These are phyloP conservation scores for Cyclina sinensis DNA, from an alignment of 1,140 invertebrate species.

Conservation along the genomic window DNA sequence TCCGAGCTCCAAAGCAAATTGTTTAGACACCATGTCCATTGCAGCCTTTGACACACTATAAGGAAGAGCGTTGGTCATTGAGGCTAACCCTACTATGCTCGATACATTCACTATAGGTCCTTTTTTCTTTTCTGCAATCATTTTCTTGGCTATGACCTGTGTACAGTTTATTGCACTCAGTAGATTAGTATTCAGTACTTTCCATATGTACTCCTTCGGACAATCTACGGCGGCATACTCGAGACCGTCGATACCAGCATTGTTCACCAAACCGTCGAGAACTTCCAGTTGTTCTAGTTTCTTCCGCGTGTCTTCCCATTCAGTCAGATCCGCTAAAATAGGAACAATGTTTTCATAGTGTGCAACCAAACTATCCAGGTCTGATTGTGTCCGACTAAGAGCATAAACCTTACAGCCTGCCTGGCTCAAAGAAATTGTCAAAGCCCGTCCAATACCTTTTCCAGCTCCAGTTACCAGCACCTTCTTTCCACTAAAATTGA, in stretches of 20 bases:
- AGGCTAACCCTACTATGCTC: conserved; percentile 90
- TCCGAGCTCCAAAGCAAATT: too few relatives aligned
- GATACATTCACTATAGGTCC: conserved; percentile 96
- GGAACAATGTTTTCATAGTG: conserved; percentile 88
- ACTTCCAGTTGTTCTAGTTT: conserved; percentile 88
- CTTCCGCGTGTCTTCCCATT: conserved; percentile 92
- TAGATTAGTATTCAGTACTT: conserved; percentile 35
- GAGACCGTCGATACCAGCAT: conserved; percentile 85
- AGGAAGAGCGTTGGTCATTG: conserved; percentile 91
- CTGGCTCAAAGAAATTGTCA: conserved; percentile 4
- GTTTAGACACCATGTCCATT: too few relatives aligned
- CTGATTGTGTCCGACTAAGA: conserved; percentile 1
- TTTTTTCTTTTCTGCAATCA: too few relatives aligned
- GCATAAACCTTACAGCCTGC: conserved; percentile 55
- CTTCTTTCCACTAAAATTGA: conserved; percentile 28
- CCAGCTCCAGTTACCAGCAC: conserved; percentile 58
- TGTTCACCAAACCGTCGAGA: conserved; percentile 93
- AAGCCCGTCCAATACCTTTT: conserved; percentile 48
- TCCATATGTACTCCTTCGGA: conserved; percentile 4
- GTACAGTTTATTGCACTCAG: too few relatives aligned
- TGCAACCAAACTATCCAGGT: neutral
- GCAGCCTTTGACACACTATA: too few relatives aligned
- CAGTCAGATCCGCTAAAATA: conserved; percentile 91
- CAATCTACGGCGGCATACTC: neutral
- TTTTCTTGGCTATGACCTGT: too few relatives aligned